These are phyloP conservation scores for Panurus biarmicus DNA, from an alignment of 2,113 vertebrate genomes.

Conservation along the genomic window DNA sequence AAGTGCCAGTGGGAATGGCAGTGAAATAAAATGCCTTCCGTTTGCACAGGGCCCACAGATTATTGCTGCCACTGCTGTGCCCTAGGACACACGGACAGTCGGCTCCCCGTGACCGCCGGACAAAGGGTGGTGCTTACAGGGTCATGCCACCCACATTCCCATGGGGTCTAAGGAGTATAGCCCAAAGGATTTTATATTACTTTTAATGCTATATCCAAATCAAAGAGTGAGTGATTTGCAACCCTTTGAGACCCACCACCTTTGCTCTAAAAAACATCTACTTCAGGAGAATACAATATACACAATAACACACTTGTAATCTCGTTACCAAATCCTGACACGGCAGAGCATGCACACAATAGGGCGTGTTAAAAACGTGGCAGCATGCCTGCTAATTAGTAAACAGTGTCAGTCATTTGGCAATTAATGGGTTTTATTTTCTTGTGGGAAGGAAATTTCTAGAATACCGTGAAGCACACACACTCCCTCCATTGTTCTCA, in stretches of 20 bases:
- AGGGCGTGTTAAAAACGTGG: neutral
- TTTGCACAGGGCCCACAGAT: neutral
- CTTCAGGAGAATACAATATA: neutral
- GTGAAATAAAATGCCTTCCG: neutral
- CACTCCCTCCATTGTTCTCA: neutral
- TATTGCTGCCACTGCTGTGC: neutral
- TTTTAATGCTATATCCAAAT: neutral
- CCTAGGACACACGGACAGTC: neutral
- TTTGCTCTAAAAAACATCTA: neutral
- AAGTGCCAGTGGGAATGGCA: neutral
- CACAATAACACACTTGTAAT: neutral
- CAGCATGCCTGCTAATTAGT: neutral
- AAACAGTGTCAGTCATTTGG: neutral
- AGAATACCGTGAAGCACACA: neutral
- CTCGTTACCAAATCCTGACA: neutral
- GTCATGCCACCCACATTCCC: neutral
- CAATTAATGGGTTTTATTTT: neutral
- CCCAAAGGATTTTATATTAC: neutral
- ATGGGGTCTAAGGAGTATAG: fast-evolving
- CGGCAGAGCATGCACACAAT: neutral
- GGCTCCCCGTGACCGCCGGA: fast-evolving
- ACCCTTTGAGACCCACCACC: neutral
- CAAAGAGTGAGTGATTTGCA: neutral
- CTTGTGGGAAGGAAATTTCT: conserved; percentile 28
- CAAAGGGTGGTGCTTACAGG: fast-evolving